Evolutionary conservation across 1,140 invertebrate species (phyloP).

Genomic region (Lepidotrigona ventralis): DNA sequence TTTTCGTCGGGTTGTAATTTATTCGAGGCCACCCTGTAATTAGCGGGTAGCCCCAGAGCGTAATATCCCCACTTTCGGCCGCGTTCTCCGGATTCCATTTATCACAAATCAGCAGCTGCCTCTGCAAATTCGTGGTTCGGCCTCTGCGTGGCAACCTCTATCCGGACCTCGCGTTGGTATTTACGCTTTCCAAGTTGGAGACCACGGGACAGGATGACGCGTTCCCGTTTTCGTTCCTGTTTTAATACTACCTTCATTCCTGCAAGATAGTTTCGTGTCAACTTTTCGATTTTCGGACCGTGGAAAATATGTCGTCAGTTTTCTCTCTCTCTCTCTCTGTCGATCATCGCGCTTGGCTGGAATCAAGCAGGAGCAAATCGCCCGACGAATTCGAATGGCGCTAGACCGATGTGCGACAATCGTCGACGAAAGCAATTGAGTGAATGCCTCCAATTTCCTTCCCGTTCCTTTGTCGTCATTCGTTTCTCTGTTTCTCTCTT

Average conservation of each 20-base stretch:
- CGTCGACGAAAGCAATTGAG: slow-evolving; percentile 58
- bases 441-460: slow-evolving; percentile 62
- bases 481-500: slow-evolving; percentile 63
- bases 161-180: slow-evolving; percentile 8
- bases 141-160: slow-evolving; percentile 26
- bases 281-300: background rate
- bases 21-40: slow-evolving; percentile 75
- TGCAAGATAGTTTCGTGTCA: background rate
- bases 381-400: slow-evolving; percentile 13
- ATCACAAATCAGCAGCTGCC: slow-evolving; percentile 76
- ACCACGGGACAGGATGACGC: background rate
- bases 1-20: slow-evolving; percentile 75
- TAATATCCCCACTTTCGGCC: slow-evolving; percentile 69
- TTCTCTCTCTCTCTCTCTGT: background rate
- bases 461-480: slow-evolving; percentile 5
- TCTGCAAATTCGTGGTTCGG: slow-evolving; percentile 54
- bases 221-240: background rate
- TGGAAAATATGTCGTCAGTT: background rate
- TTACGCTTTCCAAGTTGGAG: slow-evolving; percentile 22
- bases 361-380: slow-evolving; percentile 32
- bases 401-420: slow-evolving; percentile 11
- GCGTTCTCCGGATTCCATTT: slow-evolving; percentile 75
- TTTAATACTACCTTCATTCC: background rate
- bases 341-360: no score
- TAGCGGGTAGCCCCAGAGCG: slow-evolving; percentile 72